Evolutionary conservation across 2,797 vertebrate species (phyloP).

Genomic region (Fistularia commersonii): DNA sequence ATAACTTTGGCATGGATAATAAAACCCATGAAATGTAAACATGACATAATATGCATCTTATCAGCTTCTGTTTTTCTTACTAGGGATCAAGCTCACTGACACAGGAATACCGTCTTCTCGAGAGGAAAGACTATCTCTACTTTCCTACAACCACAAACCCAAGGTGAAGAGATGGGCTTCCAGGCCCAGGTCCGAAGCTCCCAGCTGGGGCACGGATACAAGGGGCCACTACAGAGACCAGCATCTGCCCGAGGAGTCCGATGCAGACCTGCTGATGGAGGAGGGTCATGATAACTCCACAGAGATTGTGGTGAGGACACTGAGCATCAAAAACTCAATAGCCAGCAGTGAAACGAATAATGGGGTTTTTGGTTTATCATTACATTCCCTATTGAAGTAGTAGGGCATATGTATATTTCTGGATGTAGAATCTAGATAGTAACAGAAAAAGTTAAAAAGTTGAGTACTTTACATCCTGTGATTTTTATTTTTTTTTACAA

Average conservation of each 20-base stretch:
- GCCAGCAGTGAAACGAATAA: background rate
- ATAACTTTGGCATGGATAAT: too few species aligned
- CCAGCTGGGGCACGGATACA: conserved; percentile 35
- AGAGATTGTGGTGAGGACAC: conserved; percentile 57
- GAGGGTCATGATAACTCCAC: conserved; percentile 56
- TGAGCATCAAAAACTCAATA: too few species aligned
- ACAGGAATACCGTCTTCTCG: conserved; percentile 9
- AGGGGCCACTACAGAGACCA: conserved; percentile 56
- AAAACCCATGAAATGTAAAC: too few species aligned
- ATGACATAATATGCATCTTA: too few species aligned
- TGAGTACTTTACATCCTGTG: too few species aligned
- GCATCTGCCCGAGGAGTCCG: conserved; percentile 39
- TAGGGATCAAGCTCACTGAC: conserved; percentile 9
- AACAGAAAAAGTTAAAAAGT: too few species aligned
- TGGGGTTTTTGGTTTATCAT: too few species aligned
- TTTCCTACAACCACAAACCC: conserved; percentile 9
- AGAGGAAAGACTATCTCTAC: background rate
- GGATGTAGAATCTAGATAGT: too few species aligned
- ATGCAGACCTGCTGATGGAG: conserved; percentile 59
- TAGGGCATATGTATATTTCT: too few species aligned
- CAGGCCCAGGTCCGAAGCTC: conserved; percentile 10
- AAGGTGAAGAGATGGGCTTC: conserved; percentile 40
- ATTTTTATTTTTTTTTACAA: too few species aligned
- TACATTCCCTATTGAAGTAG: too few species aligned
- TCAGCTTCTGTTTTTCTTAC: too few species aligned